Conservation (phyloP, 2,888 invertebrate genomes). For the Meganola albula region DNA sequence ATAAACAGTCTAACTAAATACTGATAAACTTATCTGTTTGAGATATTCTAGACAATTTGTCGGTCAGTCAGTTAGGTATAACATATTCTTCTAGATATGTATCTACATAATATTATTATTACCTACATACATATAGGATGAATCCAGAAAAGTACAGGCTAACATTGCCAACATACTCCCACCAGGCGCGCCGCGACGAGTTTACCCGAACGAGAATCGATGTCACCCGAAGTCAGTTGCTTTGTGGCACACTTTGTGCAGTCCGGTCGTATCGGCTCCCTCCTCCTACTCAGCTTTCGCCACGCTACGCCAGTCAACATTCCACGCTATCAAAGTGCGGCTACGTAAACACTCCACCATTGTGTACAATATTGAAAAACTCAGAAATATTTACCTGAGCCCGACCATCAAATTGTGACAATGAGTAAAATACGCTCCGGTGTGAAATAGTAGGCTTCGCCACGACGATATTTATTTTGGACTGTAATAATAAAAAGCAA, state of each 20-base stretch:
- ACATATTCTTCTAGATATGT: too few relatives aligned
- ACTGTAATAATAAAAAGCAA: slow-evolving; percentile 37
- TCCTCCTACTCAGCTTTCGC: slow-evolving; percentile 59
- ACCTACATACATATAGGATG: slow-evolving; percentile 3
- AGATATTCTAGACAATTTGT: too few relatives aligned
- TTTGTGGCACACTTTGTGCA: too few relatives aligned
- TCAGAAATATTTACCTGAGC: slow-evolving; percentile 23
- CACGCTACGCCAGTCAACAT: slow-evolving; percentile 37
- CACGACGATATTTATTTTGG: slow-evolving; percentile 25
- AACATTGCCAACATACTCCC: slow-evolving; percentile 37
- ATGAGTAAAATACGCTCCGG: slow-evolving; percentile 70
- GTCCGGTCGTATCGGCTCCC: slow-evolving; percentile 37
- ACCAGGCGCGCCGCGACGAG: slow-evolving; percentile 60
- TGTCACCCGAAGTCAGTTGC: slow-evolving; percentile 56
- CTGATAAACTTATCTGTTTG: too few relatives aligned
- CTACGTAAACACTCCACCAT: neutral
- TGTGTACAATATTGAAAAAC: too few relatives aligned
- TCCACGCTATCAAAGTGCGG: slow-evolving; percentile 49
- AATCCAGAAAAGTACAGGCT: slow-evolving; percentile 20
- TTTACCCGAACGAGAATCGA: slow-evolving; percentile 61
- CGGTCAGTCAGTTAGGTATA: too few relatives aligned
- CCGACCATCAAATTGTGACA: slow-evolving; percentile 36
- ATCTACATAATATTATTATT: too few relatives aligned
- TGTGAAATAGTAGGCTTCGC: slow-evolving; percentile 54
- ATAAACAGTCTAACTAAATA: too few relatives aligned